A percentile compares a stretch with the other conserved stretches of the same genome.
These are phyloP conservation scores for Hystrix brachyura DNA, from an alignment of 2,113 vertebrate genomes.

Conservation along the genomic window DNA sequence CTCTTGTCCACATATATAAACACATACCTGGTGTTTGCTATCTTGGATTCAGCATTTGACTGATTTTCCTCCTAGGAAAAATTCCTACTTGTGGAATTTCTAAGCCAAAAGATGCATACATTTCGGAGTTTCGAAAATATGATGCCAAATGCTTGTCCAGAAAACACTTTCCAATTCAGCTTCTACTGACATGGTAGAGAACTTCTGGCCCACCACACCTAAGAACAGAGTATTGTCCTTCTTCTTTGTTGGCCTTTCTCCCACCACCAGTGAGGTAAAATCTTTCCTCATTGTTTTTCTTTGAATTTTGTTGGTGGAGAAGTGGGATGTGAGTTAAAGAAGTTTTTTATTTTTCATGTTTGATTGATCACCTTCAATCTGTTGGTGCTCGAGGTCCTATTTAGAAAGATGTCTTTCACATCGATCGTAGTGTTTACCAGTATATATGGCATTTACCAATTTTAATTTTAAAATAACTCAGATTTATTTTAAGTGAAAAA, in stretches of 20 bases:
- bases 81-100: neutral
- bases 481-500: slow-evolving; percentile 37
- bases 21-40: neutral
- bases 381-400: neutral
- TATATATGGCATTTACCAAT: too few relatives aligned
- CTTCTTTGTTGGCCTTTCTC: slow-evolving; percentile 16
- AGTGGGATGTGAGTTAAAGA: neutral
- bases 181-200: neutral
- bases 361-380: neutral
- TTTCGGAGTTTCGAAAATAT: neutral
- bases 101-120: neutral
- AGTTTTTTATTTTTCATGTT: neutral
- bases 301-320: neutral
- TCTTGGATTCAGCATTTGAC: neutral
- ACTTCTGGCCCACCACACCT: neutral
- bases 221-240: neutral
- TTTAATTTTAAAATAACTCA: neutral
- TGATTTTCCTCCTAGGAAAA: neutral
- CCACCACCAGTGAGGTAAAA: neutral
- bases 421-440: neutral
- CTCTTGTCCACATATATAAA: neutral
- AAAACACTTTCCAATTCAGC: neutral
- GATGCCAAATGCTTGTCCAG: neutral
- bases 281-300: slow-evolving; percentile 21
- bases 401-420: neutral